Percentiles rank a stretch among this genome's conserved stretches.
phyloP scores from a whole-genome alignment of 1,140 invertebrate species.

The Ceratina japonica region DNA sequence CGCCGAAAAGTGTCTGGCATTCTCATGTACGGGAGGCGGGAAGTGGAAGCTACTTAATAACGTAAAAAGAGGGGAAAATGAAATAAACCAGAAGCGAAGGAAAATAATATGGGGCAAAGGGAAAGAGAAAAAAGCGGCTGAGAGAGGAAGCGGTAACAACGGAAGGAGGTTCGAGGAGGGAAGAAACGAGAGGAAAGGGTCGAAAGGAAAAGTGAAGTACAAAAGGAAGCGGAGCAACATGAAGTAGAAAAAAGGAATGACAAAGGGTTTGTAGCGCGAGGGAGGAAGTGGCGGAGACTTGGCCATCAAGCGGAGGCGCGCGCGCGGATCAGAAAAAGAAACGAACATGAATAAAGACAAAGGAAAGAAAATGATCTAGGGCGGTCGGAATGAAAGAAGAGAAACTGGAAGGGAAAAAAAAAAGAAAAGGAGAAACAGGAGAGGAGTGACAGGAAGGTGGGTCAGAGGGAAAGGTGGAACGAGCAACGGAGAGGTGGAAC shows the following conservation, averaged over 20 bases:
- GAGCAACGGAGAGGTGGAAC: not conserved
- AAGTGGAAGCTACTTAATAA: too few species aligned
- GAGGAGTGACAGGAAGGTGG: not conserved
- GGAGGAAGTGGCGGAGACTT: slow-evolving; percentile 12
- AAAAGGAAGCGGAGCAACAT: slow-evolving; percentile 5
- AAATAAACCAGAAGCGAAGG: too few species aligned
- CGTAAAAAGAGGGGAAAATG: not conserved
- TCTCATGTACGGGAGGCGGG: too few species aligned
- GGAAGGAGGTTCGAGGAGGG: slow-evolving; percentile 9
- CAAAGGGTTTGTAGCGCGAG: not conserved
- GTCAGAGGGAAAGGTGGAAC: not conserved
- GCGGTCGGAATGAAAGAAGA: not conserved
- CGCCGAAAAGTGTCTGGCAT: slow-evolving; percentile 11
- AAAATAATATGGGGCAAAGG: not conserved
- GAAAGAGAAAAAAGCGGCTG: not conserved
- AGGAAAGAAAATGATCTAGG: slow-evolving; percentile 19
- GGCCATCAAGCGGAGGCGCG: not conserved
- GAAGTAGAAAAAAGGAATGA: slow-evolving; percentile 14
- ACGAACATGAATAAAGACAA: slow-evolving; percentile 26
- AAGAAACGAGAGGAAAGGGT: slow-evolving; percentile 8
- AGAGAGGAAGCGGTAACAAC: slow-evolving; percentile 7
- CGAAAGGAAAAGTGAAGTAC: slow-evolving; percentile 24
- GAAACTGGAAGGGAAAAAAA: not conserved
- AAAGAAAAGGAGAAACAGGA: not conserved
- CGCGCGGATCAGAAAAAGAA: slow-evolving; percentile 5